A percentile compares a stretch with the other conserved stretches of the same genome.
phyloP scores from a whole-genome alignment of 23 tunicate species.

The Oikopleura vanhoeffeni region DNA sequence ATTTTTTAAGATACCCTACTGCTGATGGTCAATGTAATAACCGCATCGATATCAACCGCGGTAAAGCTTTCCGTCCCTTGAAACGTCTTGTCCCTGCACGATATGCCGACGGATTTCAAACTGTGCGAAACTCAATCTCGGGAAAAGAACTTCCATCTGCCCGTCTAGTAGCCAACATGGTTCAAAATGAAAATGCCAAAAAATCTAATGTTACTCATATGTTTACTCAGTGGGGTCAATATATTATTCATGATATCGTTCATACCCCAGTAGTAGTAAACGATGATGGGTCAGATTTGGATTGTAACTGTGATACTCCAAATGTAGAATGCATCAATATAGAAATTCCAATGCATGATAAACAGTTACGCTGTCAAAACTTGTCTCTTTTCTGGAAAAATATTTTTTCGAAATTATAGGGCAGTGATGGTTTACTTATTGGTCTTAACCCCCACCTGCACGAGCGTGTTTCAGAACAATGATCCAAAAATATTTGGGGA shows the following conservation, averaged over 20 bases:
- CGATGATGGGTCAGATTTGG: slow-evolving; percentile 19
- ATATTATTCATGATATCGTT: slow-evolving; percentile 53
- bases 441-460: too few relatives aligned
- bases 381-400: too few relatives aligned
- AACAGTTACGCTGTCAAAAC: slow-evolving; percentile 15
- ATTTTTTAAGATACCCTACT: slow-evolving; percentile 19
- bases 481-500: too few relatives aligned
- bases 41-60: slow-evolving; percentile 27
- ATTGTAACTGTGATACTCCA: slow-evolving; percentile 32
- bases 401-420: too few relatives aligned
- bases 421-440: too few relatives aligned
- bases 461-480: too few relatives aligned
- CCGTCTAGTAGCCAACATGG: not conserved
- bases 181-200: not conserved
- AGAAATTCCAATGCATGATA: slow-evolving; percentile 29
- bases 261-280: slow-evolving; percentile 20
- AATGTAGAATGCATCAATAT: slow-evolving; percentile 30
- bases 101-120: slow-evolving; percentile 25
- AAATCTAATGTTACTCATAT: slow-evolving; percentile 19
- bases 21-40: slow-evolving; percentile 57
- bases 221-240: slow-evolving; percentile 72
- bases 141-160: not conserved
- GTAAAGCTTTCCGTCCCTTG: slow-evolving; percentile 24
- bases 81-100: slow-evolving; percentile 41
- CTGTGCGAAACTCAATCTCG: not conserved